phyloP scores from a whole-genome alignment of 1,140 invertebrate species.

The Thaumetopoea pityocampa region DNA sequence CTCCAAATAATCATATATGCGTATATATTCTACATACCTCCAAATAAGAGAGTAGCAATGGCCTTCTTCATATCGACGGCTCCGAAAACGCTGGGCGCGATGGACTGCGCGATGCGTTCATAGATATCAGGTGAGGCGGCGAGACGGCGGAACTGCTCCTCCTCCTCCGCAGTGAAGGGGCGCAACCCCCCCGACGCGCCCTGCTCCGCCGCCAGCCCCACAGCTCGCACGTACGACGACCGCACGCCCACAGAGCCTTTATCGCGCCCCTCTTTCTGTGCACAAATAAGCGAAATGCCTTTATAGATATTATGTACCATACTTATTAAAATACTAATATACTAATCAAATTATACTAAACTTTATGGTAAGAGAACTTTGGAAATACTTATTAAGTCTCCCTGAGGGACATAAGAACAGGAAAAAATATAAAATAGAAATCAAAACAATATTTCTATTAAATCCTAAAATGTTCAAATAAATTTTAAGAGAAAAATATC shows the following conservation, averaged over 20 bases:
- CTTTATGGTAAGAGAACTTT: too few relatives aligned
- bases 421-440: too few relatives aligned
- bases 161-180: slow-evolving; percentile 86
- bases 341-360: too few relatives aligned
- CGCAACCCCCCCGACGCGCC: slow-evolving; percentile 84
- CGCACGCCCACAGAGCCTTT: slow-evolving; percentile 95
- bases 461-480: too few relatives aligned
- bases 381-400: too few relatives aligned
- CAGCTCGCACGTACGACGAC: slow-evolving; percentile 94
- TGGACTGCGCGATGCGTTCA: slow-evolving; percentile 91
- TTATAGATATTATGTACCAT: too few relatives aligned
- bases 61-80: slow-evolving; percentile 97
- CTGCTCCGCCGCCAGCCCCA: slow-evolving; percentile 93
- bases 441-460: too few relatives aligned
- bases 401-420: too few relatives aligned
- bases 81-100: slow-evolving; percentile 98
- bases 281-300: too few relatives aligned
- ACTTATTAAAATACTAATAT: too few relatives aligned
- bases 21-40: slow-evolving; percentile 65
- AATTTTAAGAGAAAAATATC: too few relatives aligned
- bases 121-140: slow-evolving; percentile 92
- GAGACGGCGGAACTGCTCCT: slow-evolving; percentile 92
- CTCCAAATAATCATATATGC: too few relatives aligned
- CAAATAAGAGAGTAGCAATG: slow-evolving; percentile 96
- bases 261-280: slow-evolving; percentile 82